Conservation (phyloP, 2,797 vertebrate species). For the Mormyrops attenuatus region DNA sequence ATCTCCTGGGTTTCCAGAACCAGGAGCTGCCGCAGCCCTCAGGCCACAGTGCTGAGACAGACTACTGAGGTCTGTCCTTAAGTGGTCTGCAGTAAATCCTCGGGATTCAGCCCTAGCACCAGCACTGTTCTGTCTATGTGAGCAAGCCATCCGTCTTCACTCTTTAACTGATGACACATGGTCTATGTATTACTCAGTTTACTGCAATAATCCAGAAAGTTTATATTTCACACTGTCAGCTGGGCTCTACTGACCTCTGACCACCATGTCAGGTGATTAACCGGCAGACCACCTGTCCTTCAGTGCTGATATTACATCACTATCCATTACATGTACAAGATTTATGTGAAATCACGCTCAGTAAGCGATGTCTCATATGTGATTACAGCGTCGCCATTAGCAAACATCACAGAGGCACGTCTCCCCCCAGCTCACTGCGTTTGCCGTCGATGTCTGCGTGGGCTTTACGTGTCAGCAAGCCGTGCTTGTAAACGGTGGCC, state of each 20-base stretch:
- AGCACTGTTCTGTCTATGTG: neutral
- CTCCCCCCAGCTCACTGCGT: conserved; percentile 70
- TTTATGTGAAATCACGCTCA: neutral
- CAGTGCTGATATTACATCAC: neutral
- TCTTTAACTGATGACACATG: neutral
- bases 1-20: neutral
- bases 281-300: neutral
- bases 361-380: neutral
- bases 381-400: neutral
- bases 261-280: neutral
- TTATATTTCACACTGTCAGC: neutral
- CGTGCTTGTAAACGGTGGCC: conserved; percentile 69
- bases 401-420: too few species aligned
- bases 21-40: neutral
- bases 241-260: neutral
- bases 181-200: neutral
- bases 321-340: neutral
- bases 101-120: neutral
- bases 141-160: neutral
- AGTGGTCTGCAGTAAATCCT: neutral
- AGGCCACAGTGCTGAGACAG: neutral
- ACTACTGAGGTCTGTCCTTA: neutral
- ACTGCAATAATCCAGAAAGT: neutral
- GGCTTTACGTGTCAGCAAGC: conserved; percentile 77
- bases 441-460: conserved; percentile 84